Evolutionary conservation across 2,113 vertebrate genomes (phyloP).

Genomic region (Hyperopisus bebe): DNA sequence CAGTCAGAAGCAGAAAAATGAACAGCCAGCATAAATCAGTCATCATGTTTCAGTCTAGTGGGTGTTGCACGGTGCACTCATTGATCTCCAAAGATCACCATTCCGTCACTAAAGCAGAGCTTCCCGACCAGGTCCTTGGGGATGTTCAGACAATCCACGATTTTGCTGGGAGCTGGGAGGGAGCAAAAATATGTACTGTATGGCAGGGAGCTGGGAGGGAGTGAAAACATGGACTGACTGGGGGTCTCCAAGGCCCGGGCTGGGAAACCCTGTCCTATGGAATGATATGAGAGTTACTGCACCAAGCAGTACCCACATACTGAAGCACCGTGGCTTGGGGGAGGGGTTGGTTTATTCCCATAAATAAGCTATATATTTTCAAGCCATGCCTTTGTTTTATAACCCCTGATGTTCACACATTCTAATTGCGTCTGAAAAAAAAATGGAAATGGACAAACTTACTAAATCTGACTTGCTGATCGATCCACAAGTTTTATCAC

Average conservation of each 20-base stretch:
- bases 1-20: not conserved
- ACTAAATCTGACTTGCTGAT: not conserved
- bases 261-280: not conserved
- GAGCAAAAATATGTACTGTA: no score
- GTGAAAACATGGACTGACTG: not conserved
- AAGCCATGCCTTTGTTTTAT: not conserved
- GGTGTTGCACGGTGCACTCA: not conserved
- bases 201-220: not conserved
- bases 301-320: not conserved
- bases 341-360: not conserved
- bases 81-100: not conserved
- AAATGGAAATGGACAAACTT: not conserved
- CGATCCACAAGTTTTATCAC: not conserved
- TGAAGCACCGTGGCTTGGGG: not conserved
- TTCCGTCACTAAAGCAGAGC: not conserved
- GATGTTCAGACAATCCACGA: not conserved
- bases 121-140: not conserved
- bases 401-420: not conserved
- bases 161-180: not conserved
- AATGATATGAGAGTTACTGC: not conserved
- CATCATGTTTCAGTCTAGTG: not conserved
- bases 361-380: not conserved
- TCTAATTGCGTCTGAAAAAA: not conserved
- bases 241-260: not conserved
- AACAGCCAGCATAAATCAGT: not conserved